phyloP scores from a whole-genome alignment of 2,113 vertebrate species.

The Xiphophorus couchianus region DNA sequence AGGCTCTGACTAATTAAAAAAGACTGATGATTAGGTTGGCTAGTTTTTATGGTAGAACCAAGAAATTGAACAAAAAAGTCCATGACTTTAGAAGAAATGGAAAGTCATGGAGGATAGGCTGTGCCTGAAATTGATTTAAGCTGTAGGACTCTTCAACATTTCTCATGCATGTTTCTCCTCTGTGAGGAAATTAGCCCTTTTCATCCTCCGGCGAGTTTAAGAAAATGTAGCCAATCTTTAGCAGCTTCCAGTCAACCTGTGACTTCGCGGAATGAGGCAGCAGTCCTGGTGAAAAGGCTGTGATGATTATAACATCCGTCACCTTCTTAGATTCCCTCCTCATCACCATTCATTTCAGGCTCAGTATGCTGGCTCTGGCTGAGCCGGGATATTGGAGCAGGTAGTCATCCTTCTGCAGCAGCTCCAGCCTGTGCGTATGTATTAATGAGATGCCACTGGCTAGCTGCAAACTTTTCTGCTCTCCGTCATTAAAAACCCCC shows the following conservation, averaged over 20 bases:
- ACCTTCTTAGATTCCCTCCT: constrained; percentile 44
- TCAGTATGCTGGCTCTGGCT: constrained; percentile 35
- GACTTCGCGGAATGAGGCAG: constrained; percentile 36
- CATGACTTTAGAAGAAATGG: not conserved
- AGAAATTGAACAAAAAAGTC: not conserved
- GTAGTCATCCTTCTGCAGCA: constrained; percentile 55
- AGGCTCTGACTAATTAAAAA: not conserved
- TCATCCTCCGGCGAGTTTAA: constrained; percentile 25
- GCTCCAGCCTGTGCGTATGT: constrained; percentile 46
- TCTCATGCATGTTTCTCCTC: constrained; percentile 32
- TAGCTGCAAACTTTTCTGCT: constrained; percentile 59
- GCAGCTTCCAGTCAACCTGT: constrained; percentile 28
- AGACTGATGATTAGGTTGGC: no score
- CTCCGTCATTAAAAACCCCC: constrained; percentile 67
- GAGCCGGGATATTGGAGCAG: constrained; percentile 46
- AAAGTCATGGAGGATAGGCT: not conserved
- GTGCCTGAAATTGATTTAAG: constrained; percentile 7
- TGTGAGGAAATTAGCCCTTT: constrained; percentile 25
- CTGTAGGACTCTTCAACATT: not conserved
- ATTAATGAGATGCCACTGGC: constrained; percentile 71
- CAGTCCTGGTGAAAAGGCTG: constrained; percentile 40
- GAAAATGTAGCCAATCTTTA: constrained; percentile 28
- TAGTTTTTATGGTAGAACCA: not conserved
- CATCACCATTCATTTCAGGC: constrained; percentile 38
- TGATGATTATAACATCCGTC: constrained; percentile 69